These are phyloP conservation scores for Drosophila paulistorum DNA, from an alignment of 1,140 invertebrate species.

Conservation along the genomic window DNA sequence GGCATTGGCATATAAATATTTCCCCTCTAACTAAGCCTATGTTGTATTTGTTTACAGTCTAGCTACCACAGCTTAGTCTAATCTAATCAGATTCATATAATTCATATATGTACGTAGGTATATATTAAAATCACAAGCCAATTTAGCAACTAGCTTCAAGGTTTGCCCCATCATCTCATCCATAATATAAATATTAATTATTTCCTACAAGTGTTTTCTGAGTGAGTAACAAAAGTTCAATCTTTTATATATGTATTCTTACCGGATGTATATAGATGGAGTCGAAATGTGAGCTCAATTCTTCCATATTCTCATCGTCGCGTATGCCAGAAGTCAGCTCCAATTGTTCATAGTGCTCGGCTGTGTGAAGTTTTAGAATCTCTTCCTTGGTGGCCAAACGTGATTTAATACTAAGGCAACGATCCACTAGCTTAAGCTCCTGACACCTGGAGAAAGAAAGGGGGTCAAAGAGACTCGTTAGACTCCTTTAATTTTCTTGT, in stretches of 20 bases:
- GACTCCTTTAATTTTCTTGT: no score
- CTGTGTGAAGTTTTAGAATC: constrained; percentile 87
- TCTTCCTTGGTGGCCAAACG: constrained; percentile 89
- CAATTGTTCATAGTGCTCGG: constrained; percentile 86
- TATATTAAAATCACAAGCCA: constrained; percentile 9
- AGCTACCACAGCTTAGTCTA: not conserved
- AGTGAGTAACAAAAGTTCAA: not conserved
- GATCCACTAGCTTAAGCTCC: constrained; percentile 88
- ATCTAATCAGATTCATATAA: constrained; percentile 42
- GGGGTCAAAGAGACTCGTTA: no score
- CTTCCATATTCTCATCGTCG: constrained; percentile 87
- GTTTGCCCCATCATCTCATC: no score
- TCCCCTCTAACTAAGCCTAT: not conserved
- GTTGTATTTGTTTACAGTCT: not conserved
- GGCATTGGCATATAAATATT: no score
- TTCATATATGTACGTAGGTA: not conserved
- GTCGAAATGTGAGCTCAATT: constrained; percentile 91
- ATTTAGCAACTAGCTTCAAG: constrained; percentile 6
- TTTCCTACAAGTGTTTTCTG: constrained; percentile 14
- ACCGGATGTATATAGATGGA: constrained; percentile 94
- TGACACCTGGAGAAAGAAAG: constrained; percentile 85
- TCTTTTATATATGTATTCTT: constrained; percentile 62
- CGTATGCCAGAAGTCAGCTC: constrained; percentile 86
- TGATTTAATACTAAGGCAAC: constrained; percentile 86
- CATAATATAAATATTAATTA: no score